phyloP scores from a whole-genome alignment of 2,113 vertebrate genomes.

The Origma solitaria region DNA sequence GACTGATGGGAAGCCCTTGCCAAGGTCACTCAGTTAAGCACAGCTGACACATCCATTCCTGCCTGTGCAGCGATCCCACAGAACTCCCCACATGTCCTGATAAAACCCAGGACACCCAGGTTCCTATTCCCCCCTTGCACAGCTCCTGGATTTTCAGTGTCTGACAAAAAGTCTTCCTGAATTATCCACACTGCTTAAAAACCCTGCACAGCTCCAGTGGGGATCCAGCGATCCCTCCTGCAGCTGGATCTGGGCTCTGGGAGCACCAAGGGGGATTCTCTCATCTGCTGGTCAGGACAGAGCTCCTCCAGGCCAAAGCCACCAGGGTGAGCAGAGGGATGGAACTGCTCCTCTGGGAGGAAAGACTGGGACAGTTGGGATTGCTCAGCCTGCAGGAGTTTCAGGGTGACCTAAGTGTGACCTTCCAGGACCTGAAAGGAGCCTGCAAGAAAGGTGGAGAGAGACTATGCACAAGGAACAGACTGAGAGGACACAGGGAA shows the following conservation, averaged over 20 bases:
- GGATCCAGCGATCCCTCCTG: not conserved
- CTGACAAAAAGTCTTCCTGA: not conserved
- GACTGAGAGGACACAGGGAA: not conserved
- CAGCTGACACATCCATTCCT: not conserved
- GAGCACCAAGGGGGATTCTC: not conserved
- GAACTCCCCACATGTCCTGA: not conserved
- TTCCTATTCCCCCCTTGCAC: not conserved
- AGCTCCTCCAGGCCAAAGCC: too few species aligned
- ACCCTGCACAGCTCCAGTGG: rapidly evolving
- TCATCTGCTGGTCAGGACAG: not conserved
- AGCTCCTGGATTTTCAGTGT: not conserved
- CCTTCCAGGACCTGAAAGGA: not conserved
- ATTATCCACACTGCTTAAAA: not conserved
- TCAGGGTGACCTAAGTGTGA: too few species aligned
- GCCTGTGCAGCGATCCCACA: not conserved
- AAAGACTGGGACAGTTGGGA: too few species aligned
- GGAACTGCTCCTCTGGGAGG: not conserved
- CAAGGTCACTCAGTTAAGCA: not conserved
- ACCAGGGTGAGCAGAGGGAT: not conserved
- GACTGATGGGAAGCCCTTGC: not conserved
- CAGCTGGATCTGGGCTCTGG: not conserved
- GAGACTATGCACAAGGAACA: not conserved
- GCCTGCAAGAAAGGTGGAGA: not conserved
- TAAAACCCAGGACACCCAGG: not conserved
- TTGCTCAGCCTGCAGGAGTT: too few species aligned